Conservation (phyloP, 2,888 invertebrate species). For the Ichneumoninae sp. region DNA sequence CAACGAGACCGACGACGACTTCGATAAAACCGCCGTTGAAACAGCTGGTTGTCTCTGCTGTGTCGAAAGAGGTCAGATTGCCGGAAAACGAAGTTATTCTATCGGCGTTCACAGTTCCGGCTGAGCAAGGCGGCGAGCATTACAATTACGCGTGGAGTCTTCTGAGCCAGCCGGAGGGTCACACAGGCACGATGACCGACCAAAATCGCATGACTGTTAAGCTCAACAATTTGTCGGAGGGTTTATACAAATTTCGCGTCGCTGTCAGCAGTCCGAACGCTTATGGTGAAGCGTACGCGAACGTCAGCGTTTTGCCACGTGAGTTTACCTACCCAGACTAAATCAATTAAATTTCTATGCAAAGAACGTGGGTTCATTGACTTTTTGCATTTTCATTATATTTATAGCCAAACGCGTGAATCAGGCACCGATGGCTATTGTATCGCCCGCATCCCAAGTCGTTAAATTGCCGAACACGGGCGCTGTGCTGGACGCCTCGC, state of each 20-base stretch:
- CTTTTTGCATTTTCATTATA: conserved; percentile 24
- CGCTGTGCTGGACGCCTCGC: conserved; percentile 93
- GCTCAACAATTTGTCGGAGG: conserved; percentile 93
- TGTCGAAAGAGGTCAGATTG: conserved; percentile 91
- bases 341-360: background rate
- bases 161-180: conserved; percentile 93
- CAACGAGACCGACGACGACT: conserved; percentile 72
- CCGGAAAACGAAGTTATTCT: conserved; percentile 94
- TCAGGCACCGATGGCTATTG: conserved; percentile 92
- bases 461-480: conserved; percentile 96
- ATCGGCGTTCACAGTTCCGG: conserved; percentile 92
- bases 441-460: conserved; percentile 93
- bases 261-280: conserved; percentile 92
- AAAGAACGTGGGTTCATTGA: conserved; percentile 9
- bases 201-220: conserved; percentile 94
- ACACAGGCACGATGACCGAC: conserved; percentile 91
- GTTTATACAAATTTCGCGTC: conserved; percentile 94
- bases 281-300: conserved; percentile 93
- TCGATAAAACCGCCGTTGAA: conserved; percentile 86
- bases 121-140: conserved; percentile 90
- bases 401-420: conserved; percentile 91
- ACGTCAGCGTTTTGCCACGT: conserved; percentile 94
- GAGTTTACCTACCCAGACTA: conserved; percentile 69
- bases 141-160: conserved; percentile 96
- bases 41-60: conserved; percentile 90